phyloP scores from a whole-genome alignment of 2,113 vertebrate genomes.

The Gopherus evgoodei region DNA sequence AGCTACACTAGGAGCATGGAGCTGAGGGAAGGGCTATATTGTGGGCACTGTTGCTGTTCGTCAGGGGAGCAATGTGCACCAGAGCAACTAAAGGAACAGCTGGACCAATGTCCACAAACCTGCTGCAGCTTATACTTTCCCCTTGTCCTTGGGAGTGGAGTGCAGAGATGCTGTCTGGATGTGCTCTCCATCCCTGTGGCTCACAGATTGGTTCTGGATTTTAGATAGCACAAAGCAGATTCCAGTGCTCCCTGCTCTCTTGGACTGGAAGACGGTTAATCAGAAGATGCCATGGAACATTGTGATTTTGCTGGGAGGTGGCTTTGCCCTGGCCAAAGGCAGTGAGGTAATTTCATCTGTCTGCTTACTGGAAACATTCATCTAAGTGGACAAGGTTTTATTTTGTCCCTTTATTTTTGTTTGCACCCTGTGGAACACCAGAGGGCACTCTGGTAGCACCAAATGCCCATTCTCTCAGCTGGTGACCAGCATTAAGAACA shows the following conservation, averaged over 20 bases:
- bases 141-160: background rate
- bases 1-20: background rate
- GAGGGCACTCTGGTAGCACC: constrained; percentile 50
- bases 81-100: background rate
- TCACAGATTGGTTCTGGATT: constrained; percentile 37
- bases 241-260: constrained; percentile 78
- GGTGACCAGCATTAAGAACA: background rate
- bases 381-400: background rate
- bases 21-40: background rate
- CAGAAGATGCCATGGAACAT: constrained; percentile 95
- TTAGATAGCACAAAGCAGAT: constrained; percentile 67
- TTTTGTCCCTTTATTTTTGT: accelerated
- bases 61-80: background rate
- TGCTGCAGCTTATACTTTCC: background rate
- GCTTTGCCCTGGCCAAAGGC: constrained; percentile 91
- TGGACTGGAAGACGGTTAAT: constrained; percentile 86
- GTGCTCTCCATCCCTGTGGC: accelerated
- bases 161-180: background rate
- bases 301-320: constrained; percentile 91
- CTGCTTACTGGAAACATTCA: background rate
- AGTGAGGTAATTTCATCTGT: constrained; percentile 85
- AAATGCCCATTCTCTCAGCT: accelerated
- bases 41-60: background rate
- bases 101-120: background rate
- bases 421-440: constrained; percentile 21